A percentile compares a stretch with the other conserved stretches of the same genome.
phyloP scores from a whole-genome alignment of 2,888 invertebrate genomes.

The Druceiella hillmani region DNA sequence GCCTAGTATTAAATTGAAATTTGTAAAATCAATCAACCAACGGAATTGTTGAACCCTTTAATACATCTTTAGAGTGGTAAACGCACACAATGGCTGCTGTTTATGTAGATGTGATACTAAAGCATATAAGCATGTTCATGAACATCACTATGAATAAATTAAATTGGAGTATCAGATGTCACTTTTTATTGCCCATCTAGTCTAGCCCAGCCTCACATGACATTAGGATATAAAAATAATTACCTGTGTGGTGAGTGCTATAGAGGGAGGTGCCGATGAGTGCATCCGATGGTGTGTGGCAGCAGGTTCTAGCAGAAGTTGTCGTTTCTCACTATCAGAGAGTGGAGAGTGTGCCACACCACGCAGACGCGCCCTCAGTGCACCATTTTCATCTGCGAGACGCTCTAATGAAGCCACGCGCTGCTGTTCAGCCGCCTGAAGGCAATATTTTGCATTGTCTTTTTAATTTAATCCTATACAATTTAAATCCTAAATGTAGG shows the following conservation, averaged over 20 bases:
- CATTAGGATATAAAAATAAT: constrained; percentile 25
- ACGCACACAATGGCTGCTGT: too few relatives aligned
- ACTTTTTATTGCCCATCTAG: not conserved
- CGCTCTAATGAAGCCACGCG: constrained; percentile 59
- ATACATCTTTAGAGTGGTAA: too few relatives aligned
- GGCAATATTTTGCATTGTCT: constrained; percentile 2
- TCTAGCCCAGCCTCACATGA: not conserved
- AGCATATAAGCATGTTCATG: too few relatives aligned
- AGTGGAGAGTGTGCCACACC: constrained; percentile 78
- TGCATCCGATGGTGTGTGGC: constrained; percentile 56
- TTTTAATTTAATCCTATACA: not conserved
- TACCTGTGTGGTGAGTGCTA: constrained; percentile 48
- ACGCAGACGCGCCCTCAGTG: constrained; percentile 65
- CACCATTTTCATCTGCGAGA: constrained; percentile 71
- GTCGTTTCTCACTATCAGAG: constrained; percentile 78
- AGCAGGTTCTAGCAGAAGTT: constrained; percentile 63
- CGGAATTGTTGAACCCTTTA: too few relatives aligned
- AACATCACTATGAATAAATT: too few relatives aligned
- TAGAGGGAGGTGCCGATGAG: constrained; percentile 77
- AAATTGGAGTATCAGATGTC: too few relatives aligned
- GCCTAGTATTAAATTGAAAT: too few relatives aligned
- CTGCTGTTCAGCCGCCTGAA: constrained; percentile 52
- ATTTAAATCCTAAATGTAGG: too few relatives aligned
- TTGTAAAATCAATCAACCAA: too few relatives aligned
- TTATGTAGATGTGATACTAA: too few relatives aligned